Evolutionary conservation across 1,140 invertebrate species (phyloP).

Genomic region (Palaemon carinicauda): DNA sequence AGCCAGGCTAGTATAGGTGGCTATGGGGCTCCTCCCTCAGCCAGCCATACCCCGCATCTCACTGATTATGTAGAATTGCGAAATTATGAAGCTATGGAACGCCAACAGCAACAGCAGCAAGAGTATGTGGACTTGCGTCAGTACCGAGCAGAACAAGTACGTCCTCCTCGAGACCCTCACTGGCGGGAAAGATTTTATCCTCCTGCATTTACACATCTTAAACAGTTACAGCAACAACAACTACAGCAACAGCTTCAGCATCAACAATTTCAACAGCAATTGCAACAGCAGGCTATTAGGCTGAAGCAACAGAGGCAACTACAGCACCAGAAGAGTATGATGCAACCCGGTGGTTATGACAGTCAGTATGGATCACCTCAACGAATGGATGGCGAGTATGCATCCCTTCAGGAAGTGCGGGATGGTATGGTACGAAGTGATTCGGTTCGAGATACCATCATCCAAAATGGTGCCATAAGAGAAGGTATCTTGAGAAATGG

Average conservation of each 20-base stretch:
- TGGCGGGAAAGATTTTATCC: slow-evolving; percentile 42
- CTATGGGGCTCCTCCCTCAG: slow-evolving; percentile 16
- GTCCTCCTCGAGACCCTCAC: slow-evolving; percentile 33
- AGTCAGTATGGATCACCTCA: slow-evolving; percentile 35
- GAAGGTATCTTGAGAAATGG: not conserved
- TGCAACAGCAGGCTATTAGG: slow-evolving; percentile 12
- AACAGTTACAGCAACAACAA: slow-evolving; percentile 37
- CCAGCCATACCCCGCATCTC: slow-evolving; percentile 22
- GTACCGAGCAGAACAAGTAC: slow-evolving; percentile 59
- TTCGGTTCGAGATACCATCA: not conserved
- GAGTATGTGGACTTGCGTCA: slow-evolving; percentile 61
- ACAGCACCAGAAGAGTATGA: slow-evolving; percentile 40
- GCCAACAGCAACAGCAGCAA: slow-evolving; percentile 51
- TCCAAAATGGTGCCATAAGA: not conserved
- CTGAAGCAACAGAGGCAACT: slow-evolving; percentile 16
- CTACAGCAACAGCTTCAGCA: slow-evolving; percentile 18
- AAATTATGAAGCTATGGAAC: slow-evolving; percentile 60
- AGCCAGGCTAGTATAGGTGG: slow-evolving; percentile 30
- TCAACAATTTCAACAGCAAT: slow-evolving; percentile 17
- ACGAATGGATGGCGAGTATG: slow-evolving; percentile 44
- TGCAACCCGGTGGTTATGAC: slow-evolving; percentile 14
- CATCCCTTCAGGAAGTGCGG: slow-evolving; percentile 42
- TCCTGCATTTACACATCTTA: slow-evolving; percentile 31
- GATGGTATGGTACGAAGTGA: slow-evolving; percentile 4
- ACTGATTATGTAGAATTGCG: slow-evolving; percentile 61